Evolutionary conservation across 2,888 invertebrate genomes (phyloP).

Genomic region (Drosophila demipolita): DNA sequence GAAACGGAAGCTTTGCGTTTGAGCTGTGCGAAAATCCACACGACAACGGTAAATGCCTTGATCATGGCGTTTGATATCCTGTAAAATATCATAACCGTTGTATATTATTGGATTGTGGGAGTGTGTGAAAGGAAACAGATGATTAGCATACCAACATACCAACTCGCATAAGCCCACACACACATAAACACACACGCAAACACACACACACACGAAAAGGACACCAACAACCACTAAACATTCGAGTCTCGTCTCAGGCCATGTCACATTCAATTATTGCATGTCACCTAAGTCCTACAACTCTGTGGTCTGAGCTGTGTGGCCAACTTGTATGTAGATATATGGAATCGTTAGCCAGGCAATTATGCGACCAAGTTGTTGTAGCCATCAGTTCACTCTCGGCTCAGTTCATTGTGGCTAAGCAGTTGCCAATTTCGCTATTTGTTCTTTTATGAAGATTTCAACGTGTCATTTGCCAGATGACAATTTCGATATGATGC

Average conservation of each 20-base stretch:
- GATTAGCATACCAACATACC: conserved; percentile 62
- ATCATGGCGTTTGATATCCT: conserved; percentile 93
- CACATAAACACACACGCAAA: conserved; percentile 7
- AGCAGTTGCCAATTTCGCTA: neutral
- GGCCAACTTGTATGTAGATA: conserved; percentile 19
- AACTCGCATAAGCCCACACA: conserved; percentile 7
- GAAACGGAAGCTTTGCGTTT: conserved; percentile 95
- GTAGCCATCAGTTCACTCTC: neutral
- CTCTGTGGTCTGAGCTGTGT: conserved; percentile 39
- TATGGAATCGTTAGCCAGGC: conserved; percentile 15
- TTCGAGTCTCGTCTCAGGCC: conserved; percentile 21
- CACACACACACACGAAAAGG: conserved; percentile 7
- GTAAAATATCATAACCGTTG: conserved; percentile 51
- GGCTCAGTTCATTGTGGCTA: conserved; percentile 9
- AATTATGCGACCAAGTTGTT: conserved; percentile 21
- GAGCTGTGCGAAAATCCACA: conserved; percentile 95
- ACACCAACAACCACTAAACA: conserved; percentile 7
- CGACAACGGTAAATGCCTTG: conserved; percentile 96
- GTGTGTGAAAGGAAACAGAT: conserved; percentile 56
- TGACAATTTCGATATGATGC: neutral
- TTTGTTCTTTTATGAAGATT: conserved; percentile 1
- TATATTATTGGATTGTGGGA: conserved; percentile 42
- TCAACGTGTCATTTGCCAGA: conserved; percentile 9
- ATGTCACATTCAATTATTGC: conserved; percentile 74
- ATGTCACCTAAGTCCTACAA: conserved; percentile 57